Evolutionary conservation across 1,140 invertebrate species (phyloP).

Genomic region (Eurytemora carolleeae): DNA sequence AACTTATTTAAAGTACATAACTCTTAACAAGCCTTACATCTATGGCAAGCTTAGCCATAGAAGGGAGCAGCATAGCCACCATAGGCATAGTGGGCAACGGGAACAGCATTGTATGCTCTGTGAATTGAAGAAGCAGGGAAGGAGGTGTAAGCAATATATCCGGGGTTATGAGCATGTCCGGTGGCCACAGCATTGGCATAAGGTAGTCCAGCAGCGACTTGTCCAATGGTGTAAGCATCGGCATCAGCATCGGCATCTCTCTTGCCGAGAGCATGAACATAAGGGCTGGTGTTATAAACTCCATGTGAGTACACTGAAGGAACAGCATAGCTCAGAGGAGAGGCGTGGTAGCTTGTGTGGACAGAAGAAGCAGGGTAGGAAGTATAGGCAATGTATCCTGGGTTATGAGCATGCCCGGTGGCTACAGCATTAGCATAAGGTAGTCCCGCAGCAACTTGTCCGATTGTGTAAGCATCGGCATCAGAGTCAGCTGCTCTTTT

Average conservation of each 20-base stretch:
- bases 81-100: not conserved
- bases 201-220: not conserved
- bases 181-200: not conserved
- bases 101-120: not conserved
- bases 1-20: no score
- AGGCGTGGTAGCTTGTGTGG: no score
- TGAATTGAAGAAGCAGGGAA: not conserved
- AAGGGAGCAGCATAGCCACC: not conserved
- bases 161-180: not conserved
- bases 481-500: not conserved
- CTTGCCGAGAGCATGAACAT: not conserved
- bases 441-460: not conserved
- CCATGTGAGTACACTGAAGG: not conserved
- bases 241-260: not conserved
- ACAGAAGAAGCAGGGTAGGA: not conserved
- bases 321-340: not conserved
- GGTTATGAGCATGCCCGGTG: not conserved
- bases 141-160: not conserved
- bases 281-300: not conserved
- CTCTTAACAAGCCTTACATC: no score
- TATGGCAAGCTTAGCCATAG: no score
- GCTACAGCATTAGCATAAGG: not conserved
- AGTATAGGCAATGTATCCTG: not conserved
- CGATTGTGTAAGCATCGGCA: not conserved
- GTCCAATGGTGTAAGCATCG: not conserved